Evolutionary conservation across 1,140 invertebrate species (phyloP), one percentile per base, ranked within the genome.

Genomic region (Lordiphosa collinella): DNA sequence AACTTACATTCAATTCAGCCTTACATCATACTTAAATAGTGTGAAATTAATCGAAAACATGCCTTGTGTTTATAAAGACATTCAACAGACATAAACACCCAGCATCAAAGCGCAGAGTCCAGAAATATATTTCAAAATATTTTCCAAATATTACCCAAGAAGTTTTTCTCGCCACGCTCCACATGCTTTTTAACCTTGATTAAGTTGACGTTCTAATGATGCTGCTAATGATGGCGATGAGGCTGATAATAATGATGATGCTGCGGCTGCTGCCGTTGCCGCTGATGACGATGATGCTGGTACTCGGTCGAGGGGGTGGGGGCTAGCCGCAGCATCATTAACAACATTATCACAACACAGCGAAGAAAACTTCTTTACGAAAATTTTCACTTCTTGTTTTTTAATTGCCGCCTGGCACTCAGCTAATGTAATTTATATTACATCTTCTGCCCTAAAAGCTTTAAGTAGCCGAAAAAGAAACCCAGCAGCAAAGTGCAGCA

Each of bases 371-470:
- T n/a, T 41, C 25, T 37, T 25, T 37, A 10, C 32, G 34, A 9
- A 63, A 35, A 66, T 54, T 38, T 52, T 48, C 57, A 63, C 16
- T 67, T 67, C 67, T 56, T 65, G 63, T 52, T 69, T 85, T 82
- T 86, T 86, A 86, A 86, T 86, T 86, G 82, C 82, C 62, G 76
- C 75, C 72, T 61, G 72, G 82, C 82, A 86, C 82, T 86, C 86
- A 86, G 82, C 82, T 86, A 86, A 86, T 86, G 82, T 86, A 86
- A 86, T 86, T 86, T 86, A 86, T 86, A 82, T 82, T 74, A 86
- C 82, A 78, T 78, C 69, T 82, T 68, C 52, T 59, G 82, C 80
- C 80, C 82, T 86, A 86, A 86, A 86, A 86, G 82, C 82, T 82
- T 66, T 70, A 86, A 82, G 82, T 82, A 86, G 82, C 82, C 68